Base-by-base conservation (phyloP, 2,888 invertebrate species). In the Clitarchus hookeri region DNA sequence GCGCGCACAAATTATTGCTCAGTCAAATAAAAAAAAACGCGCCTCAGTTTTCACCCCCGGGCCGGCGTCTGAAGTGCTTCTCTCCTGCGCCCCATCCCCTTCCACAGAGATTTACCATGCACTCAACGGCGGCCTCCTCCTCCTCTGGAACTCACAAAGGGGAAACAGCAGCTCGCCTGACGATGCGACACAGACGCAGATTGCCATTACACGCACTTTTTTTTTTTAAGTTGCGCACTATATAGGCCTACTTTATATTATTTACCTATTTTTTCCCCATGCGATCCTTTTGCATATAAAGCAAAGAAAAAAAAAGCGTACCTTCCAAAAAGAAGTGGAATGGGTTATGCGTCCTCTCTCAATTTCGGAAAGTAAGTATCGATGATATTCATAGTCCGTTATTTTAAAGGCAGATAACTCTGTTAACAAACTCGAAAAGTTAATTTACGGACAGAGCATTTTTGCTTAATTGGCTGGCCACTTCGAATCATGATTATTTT, bases 1-100 rank as follows among this genome's bases (percentile, higher is more conserved):
- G 65, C 65, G 65, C 65, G n/a, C 65, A n/a, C 65, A 65, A 65
- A 65, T 65, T 65, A 65, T 65, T 65, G 65, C 65, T 65, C 65
- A 65, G 65, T 65, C 65, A 8, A 65, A 65, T 65, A 65, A 23
- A 65, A 65, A 65, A 23, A 65, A 65, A 19, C 65, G n/a, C 19
- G 65, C 65, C 65, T 65, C 65, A 65, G 65, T 65, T 65, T 65
- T 65, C 65, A 65, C 65, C 16, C 65, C 65, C 65, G 65, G 65
- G 65, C 16, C 65, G 19, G 19, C 65, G 65, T 19, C 65, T 65
- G 65, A 65, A 65, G 65, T 65, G 65, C 65, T n/a, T 65, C 65
- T n/a, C 11, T 11, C 6, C 48, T 48, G 23, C n/a, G 16, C n/a
- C 65, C 23, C 65, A 23, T 65, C n/a, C n/a, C 16, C n/a, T 65